These are phyloP conservation scores for Mobula hypostoma DNA, from an alignment of 2,113 vertebrate genomes.

Conservation along the genomic window DNA sequence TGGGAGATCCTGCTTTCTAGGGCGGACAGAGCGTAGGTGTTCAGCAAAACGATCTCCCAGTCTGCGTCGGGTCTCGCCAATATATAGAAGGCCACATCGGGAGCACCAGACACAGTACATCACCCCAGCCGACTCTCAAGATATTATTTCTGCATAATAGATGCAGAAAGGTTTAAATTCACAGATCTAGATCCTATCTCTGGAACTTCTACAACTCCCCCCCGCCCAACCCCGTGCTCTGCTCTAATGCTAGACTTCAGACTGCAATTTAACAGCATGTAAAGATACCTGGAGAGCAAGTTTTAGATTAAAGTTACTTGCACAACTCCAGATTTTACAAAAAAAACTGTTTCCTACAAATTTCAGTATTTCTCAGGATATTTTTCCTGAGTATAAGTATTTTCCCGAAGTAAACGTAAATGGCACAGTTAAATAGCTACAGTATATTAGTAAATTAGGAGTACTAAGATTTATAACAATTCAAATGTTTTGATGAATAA, in stretches of 20 bases:
- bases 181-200: not conserved
- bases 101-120: too few species aligned
- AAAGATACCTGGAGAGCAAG: not conserved
- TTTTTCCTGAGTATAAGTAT: not conserved
- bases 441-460: too few species aligned
- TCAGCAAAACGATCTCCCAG: too few species aligned
- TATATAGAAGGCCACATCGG: too few species aligned
- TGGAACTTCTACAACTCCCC: not conserved
- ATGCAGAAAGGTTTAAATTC: not conserved
- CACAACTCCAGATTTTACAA: not conserved
- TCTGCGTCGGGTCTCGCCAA: too few species aligned
- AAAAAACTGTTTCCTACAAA: not conserved
- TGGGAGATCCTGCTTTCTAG: too few species aligned
- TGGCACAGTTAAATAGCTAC: not conserved
- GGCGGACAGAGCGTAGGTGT: too few species aligned
- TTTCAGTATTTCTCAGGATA: not conserved
- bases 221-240: too few species aligned
- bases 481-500: not conserved
- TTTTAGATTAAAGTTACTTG: not conserved
- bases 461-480: not conserved
- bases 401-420: not conserved
- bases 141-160: not conserved
- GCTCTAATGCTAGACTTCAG: not conserved
- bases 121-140: too few species aligned
- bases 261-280: not conserved